A percentile compares a stretch with the other conserved stretches of the same genome.
These are phyloP conservation scores for Alsophila aescularia DNA, from an alignment of 2,888 invertebrate species.

Conservation along the genomic window DNA sequence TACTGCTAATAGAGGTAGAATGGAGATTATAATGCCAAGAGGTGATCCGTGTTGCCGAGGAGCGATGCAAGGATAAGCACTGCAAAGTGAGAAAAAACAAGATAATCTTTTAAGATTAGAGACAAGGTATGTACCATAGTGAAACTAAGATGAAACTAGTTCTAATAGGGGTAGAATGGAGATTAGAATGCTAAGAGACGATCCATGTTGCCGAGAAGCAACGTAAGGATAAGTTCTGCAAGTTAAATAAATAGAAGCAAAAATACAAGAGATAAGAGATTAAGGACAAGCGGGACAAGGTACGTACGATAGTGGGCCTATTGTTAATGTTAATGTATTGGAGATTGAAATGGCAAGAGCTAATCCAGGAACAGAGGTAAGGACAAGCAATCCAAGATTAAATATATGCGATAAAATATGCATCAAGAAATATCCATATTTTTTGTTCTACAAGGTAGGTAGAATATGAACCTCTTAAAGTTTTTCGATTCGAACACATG, in stretches of 20 bases:
- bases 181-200: background rate
- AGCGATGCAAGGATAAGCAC: background rate
- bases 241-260: conserved; percentile 89
- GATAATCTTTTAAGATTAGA: too few species aligned
- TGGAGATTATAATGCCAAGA: background rate
- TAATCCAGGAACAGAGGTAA: too few species aligned
- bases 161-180: background rate
- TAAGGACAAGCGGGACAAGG: conserved; percentile 99
- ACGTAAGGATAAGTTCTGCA: background rate
- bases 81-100: background rate
- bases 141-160: background rate
- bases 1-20: background rate
- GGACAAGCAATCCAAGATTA: too few species aligned
- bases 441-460: too few species aligned
- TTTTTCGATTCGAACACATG: too few species aligned
- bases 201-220: background rate
- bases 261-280: conserved; percentile 99
- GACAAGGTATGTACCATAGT: background rate
- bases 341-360: too few species aligned
- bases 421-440: too few species aligned
- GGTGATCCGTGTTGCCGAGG: background rate
- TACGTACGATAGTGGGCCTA: too few species aligned
- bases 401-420: too few species aligned
- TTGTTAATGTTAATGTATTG: too few species aligned
- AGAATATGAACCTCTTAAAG: too few species aligned